phyloP scores from a whole-genome alignment of 2,113 vertebrate species.

The Glareola pratincola region DNA sequence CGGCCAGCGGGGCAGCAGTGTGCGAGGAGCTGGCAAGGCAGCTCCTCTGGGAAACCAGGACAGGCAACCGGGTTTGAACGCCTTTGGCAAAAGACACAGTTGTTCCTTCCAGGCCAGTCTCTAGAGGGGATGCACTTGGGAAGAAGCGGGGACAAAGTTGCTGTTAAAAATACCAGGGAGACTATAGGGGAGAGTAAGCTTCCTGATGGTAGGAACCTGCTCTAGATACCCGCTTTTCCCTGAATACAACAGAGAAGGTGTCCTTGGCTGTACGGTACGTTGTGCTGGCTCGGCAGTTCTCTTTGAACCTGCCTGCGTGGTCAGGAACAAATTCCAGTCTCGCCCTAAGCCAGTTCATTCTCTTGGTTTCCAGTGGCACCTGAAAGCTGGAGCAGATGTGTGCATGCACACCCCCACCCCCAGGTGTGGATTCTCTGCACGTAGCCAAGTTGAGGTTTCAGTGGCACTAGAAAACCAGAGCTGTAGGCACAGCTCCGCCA shows the following conservation, averaged over 20 bases:
- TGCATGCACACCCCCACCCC: accelerated
- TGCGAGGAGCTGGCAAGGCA: accelerated
- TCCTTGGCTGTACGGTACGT: accelerated
- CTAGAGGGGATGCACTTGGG: not conserved
- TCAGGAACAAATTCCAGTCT: not conserved
- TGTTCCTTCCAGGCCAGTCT: not conserved
- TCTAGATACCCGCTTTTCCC: not conserved
- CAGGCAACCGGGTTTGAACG: not conserved
- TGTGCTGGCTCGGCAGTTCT: not conserved
- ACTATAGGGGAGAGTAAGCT: not conserved
- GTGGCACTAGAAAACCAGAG: not conserved
- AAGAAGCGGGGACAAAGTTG: not conserved
- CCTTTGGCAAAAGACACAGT: not conserved
- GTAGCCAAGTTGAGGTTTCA: not conserved
- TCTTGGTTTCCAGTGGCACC: not conserved
- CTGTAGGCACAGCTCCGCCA: accelerated
- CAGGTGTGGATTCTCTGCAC: too few relatives aligned
- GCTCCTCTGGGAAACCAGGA: not conserved
- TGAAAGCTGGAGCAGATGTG: accelerated
- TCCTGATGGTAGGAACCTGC: not conserved
- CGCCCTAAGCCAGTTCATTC: not conserved
- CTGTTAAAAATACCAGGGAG: accelerated
- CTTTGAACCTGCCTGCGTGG: not conserved
- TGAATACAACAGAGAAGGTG: accelerated
- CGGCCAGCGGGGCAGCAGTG: accelerated